Evolutionary conservation across 2,888 invertebrate genomes (phyloP), one percentile per base, ranked within the genome.

Genomic region (Lithophane ornitopus): DNA sequence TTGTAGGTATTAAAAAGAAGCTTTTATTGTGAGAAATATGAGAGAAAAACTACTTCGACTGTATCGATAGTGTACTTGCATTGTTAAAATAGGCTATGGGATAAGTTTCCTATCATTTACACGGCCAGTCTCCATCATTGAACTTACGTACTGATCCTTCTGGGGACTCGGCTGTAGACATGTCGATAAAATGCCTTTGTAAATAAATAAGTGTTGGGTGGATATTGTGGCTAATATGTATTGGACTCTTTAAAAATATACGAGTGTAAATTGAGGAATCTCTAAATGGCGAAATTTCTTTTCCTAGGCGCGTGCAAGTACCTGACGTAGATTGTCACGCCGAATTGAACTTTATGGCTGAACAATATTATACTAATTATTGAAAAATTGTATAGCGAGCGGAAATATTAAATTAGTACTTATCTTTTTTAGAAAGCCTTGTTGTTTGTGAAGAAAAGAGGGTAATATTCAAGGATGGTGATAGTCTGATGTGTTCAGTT

Each of bases 401-500:
- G 61, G 65, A 75, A 74, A 70, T 59, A 71, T 85, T 69, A 54
- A 68, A 81, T 71, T 80, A 77, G 86, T 87, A 88, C 88, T 86
- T 87, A 88, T 72, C 76, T 83, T 81, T 81, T 76, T 72, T 75
- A 81, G 76, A 74, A 52, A 52, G 70, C 74, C 28, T 62, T 71
- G 58, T 72, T 78, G 71, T 71, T 76, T 82, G 73, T 80, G 68
- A 76, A 70, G 78, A 52, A 66, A 70, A 49, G 58, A 76, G 82
- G 77, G 75, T 77, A 77, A 82, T 85, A 82, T 82, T 84, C 82
- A 74, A 70, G 81, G 83, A 72, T 80, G 85, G 81, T 86, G 88
- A 85, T 85, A 85, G 86, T 75, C 67, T 72, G 84, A 90, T 89
- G 91, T 91, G 91, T 91, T 91, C 91, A 90, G 89, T 88, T 89